phyloP scores from a whole-genome alignment of 2,113 vertebrate genomes.

The Aptenodytes forsteri region DNA sequence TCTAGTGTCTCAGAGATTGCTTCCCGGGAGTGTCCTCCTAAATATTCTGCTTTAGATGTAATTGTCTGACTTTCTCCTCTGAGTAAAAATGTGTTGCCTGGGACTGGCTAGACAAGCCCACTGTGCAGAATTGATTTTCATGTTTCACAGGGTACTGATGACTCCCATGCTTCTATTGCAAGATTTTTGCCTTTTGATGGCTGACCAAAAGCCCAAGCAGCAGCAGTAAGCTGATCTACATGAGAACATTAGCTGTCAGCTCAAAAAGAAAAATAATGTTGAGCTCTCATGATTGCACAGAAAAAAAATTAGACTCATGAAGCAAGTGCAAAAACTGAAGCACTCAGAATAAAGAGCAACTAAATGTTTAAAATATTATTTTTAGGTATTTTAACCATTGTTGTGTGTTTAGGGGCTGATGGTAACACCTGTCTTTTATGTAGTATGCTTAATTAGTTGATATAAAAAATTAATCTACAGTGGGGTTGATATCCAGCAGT shows the following conservation, averaged over 20 bases:
- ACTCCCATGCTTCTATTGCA: background rate
- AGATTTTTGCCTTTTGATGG: background rate
- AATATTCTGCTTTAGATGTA: background rate
- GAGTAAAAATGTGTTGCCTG: background rate
- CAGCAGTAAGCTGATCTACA: background rate
- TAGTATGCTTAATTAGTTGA: background rate
- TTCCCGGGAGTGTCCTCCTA: background rate
- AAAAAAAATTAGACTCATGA: background rate
- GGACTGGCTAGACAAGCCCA: background rate
- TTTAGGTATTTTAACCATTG: background rate
- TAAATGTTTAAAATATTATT: background rate
- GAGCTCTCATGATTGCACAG: background rate
- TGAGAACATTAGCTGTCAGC: background rate
- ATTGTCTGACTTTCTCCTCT: background rate
- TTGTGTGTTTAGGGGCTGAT: background rate
- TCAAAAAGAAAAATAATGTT: background rate
- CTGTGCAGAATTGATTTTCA: background rate
- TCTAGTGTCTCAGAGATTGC: background rate
- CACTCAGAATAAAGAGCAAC: background rate
- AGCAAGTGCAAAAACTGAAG: background rate
- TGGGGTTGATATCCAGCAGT: background rate
- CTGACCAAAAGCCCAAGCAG: background rate
- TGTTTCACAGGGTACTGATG: background rate
- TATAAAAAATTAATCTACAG: background rate
- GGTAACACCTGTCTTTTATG: background rate